Base-by-base conservation (phyloP, 2,888 invertebrate genomes). In the Pomacea canaliculata region DNA sequence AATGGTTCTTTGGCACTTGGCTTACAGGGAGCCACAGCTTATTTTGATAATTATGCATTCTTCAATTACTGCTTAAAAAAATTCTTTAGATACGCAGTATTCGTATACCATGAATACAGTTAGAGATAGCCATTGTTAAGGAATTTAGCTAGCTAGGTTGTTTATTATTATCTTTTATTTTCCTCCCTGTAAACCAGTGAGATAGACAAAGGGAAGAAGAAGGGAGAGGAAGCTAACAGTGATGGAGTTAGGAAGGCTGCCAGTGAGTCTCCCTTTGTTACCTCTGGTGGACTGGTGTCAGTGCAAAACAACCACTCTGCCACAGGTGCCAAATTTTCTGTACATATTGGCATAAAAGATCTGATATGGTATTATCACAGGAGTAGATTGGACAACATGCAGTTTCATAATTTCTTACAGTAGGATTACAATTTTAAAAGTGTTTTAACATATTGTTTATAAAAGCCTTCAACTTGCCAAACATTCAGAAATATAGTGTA, bases 261-360 rank as follows among this genome's bases (percentile, higher is more conserved):
- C 49, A 79, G 81, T 60, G n/a, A 72, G 27, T 87, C 87, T 66
- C 86, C 87, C 49, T 83, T 85, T 7, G 82, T 88, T 9, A 83
- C 76, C 59, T 65, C 77, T 7, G 78, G 78, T 13, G 46, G 46
- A 10, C 71, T 71, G 27, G 60, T 59, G 10, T 62, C 69, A 2
- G 60, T 59, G 16, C 23, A 23, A 23, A 74, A 60, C 48, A 68
- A 10, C 23, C 68, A 74, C 49, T 23, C 69, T 13, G 13, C 62
- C 51, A 56, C 51, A 56, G 51, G 51, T 56, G 51, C 10, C 12
- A 10, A 10, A 56, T 56, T 56, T 10, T 16, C 16, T 16, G 10
- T 56, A 16, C 51, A 37, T 37, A 37, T 16, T 56, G 8, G 51
- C 51, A 56, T 56, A 56, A 56, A 56, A 13, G 12, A 56, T 16